Conservation (phyloP, 2,888 invertebrate species). For the Trissolcus brochymenae region DNA sequence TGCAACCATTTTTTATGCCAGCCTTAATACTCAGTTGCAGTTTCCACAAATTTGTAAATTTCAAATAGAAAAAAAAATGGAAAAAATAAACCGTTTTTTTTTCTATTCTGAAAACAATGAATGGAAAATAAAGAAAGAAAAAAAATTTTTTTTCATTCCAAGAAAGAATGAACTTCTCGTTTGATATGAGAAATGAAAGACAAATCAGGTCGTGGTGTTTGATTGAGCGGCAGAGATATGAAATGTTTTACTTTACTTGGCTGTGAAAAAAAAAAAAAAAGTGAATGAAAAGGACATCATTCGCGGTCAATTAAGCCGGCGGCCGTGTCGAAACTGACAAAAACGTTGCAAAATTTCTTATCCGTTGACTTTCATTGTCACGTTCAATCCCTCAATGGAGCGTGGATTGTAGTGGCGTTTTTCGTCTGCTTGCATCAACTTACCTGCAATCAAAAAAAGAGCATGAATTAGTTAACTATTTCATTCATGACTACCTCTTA, state of each 20-base stretch:
- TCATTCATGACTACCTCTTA: neutral
- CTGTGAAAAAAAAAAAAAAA: conserved; percentile 4
- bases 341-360: conserved; percentile 18
- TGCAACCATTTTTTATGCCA: too few species aligned
- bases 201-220: conserved; percentile 9
- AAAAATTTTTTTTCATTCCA: neutral
- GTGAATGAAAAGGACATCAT: conserved; percentile 17
- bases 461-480: conserved; percentile 6
- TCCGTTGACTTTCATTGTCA: conserved; percentile 39
- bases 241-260: conserved; percentile 13
- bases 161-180: neutral
- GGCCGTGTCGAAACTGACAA: conserved; percentile 35
- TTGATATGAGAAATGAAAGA: conserved; percentile 5
- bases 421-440: conserved; percentile 24
- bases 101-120: too few species aligned
- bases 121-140: too few species aligned
- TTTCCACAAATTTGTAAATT: too few species aligned
- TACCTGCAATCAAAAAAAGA: conserved; percentile 43
- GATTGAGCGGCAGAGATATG: conserved; percentile 12
- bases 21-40: too few species aligned
- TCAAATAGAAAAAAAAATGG: too few species aligned
- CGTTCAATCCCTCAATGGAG: conserved; percentile 30
- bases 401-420: conserved; percentile 29
- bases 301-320: conserved; percentile 36
- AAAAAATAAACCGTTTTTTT: too few species aligned